Conservation (phyloP, 2,888 invertebrate species). For the Tachina fera region DNA sequence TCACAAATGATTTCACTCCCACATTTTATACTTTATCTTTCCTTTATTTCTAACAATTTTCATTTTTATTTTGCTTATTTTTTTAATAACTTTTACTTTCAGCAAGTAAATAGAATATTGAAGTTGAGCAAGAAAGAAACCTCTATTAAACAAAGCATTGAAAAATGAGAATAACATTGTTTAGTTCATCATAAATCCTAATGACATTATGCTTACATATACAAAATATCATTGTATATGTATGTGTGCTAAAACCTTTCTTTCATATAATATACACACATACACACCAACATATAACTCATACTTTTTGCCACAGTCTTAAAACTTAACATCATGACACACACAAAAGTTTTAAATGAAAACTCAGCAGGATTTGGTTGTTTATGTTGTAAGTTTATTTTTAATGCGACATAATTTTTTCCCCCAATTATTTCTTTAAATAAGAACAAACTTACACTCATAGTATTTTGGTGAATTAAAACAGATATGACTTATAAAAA, state of each 20-base stretch:
- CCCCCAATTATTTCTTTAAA: not conserved
- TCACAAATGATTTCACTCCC: not conserved
- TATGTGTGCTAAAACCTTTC: not conserved
- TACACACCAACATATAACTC: too few relatives aligned
- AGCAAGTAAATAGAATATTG: not conserved
- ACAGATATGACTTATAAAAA: not conserved
- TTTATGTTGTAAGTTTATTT: slow-evolving; percentile 19
- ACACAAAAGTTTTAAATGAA: not conserved
- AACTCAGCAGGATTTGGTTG: slow-evolving; percentile 2
- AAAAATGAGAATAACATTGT: not conserved
- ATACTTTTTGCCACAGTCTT: not conserved
- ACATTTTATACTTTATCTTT: not conserved
- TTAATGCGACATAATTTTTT: slow-evolving; percentile 32
- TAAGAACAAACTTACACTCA: not conserved
- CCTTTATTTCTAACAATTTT: not conserved
- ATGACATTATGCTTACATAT: not conserved
- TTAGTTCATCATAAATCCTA: slow-evolving; percentile 4
- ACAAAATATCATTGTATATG: not conserved
- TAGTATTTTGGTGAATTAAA: not conserved
- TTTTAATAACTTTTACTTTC: not conserved
- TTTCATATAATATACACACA: not conserved
- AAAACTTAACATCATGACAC: not conserved
- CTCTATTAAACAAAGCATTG: not conserved
- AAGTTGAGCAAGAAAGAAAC: not conserved
- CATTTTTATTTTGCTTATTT: not conserved